phyloP scores from a whole-genome alignment of 2,888 invertebrate genomes.

The Arrhopalites spinosus region DNA sequence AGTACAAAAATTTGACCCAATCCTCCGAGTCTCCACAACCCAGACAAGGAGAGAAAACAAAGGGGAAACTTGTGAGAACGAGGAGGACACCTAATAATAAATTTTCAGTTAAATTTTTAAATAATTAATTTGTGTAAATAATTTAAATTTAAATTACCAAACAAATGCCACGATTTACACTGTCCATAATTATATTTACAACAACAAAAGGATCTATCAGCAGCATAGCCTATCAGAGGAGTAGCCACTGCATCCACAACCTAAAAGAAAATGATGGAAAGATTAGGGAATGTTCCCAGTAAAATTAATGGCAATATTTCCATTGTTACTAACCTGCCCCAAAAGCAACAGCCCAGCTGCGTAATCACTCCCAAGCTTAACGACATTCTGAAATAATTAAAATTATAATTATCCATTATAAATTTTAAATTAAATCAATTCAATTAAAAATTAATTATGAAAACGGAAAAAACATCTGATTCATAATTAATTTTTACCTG shows the following conservation, averaged over 20 bases:
- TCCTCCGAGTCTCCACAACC: slow-evolving; percentile 64
- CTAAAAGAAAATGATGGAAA: slow-evolving; percentile 61
- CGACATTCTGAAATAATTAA: slow-evolving; percentile 70
- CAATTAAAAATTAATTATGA: no score
- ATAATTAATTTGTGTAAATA: no score
- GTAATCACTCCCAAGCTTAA: slow-evolving; percentile 62
- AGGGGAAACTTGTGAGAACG: slow-evolving; percentile 80
- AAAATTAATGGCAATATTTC: background rate
- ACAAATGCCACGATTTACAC: slow-evolving; percentile 86
- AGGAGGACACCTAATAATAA: slow-evolving; percentile 67
- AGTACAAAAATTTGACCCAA: slow-evolving; percentile 76
- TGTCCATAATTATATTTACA: slow-evolving; percentile 72
- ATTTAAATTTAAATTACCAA: slow-evolving; percentile 72
- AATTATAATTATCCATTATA: no score
- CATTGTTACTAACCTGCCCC: slow-evolving; percentile 64
- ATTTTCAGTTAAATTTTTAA: no score
- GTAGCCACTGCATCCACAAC: slow-evolving; percentile 84
- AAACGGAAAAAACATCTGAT: slow-evolving; percentile 66
- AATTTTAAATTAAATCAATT: no score
- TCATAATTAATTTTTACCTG: slow-evolving; percentile 62
- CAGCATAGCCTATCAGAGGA: slow-evolving; percentile 83
- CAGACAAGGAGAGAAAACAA: slow-evolving; percentile 80
- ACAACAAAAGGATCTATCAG: slow-evolving; percentile 68
- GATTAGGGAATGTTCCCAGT: no score
- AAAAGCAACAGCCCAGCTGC: slow-evolving; percentile 73